These are phyloP conservation scores for Phoeniculus purpureus DNA, from an alignment of 2,797 vertebrate species.

Conservation along the genomic window DNA sequence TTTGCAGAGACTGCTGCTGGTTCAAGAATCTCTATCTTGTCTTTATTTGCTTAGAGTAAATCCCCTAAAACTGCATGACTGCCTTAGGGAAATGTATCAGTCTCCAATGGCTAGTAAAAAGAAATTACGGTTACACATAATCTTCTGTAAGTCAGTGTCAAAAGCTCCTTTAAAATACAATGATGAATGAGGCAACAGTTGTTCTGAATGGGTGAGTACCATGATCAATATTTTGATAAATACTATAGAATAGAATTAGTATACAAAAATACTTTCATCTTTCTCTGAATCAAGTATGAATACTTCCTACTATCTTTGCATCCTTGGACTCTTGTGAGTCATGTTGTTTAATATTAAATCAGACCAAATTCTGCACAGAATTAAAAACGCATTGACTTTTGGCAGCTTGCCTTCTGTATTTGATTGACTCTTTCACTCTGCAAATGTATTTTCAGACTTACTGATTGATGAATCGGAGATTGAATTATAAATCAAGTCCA, in stretches of 20 bases:
- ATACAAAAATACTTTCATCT: not conserved
- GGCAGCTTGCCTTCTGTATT: not conserved
- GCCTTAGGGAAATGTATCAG: not conserved
- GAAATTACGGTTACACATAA: not conserved
- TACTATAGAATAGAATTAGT: not conserved
- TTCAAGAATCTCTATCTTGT: not conserved
- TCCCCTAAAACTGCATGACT: not conserved
- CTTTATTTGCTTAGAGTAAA: not conserved
- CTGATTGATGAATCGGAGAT: not conserved
- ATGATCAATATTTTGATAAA: not conserved
- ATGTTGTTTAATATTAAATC: conserved; percentile 28
- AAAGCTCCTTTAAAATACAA: not conserved
- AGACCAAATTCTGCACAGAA: not conserved
- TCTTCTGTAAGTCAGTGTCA: not conserved
- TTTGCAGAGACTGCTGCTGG: not conserved
- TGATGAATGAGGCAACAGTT: not conserved
- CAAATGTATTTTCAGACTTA: not conserved
- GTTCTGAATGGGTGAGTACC: not conserved
- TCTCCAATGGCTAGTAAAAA: not conserved
- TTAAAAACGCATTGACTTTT: conserved; percentile 4
- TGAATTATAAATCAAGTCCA: conserved; percentile 35
- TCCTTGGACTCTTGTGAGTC: not conserved
- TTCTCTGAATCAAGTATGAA: not conserved
- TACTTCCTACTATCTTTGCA: not conserved
- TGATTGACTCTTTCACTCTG: not conserved